phyloP scores from a whole-genome alignment of 2,797 vertebrate species.

The Odontamblyopus lacepedii region DNA sequence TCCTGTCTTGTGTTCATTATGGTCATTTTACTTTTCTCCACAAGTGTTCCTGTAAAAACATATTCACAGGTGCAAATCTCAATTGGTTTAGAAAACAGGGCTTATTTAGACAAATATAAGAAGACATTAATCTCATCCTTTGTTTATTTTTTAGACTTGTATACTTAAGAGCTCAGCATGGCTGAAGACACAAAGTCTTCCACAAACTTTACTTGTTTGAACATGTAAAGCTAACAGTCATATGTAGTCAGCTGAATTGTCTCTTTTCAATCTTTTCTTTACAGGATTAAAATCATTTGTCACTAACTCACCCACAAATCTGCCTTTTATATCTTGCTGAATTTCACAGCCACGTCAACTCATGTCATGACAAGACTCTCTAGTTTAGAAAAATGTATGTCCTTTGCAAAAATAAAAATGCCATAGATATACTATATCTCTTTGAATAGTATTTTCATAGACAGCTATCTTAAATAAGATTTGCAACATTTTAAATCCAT shows the following conservation, averaged over 20 bases:
- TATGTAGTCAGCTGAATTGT: conserved; percentile 31
- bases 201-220: conserved; percentile 24
- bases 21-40: conserved; percentile 39
- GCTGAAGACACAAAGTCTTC: too few species aligned
- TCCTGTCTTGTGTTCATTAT: conserved; percentile 43
- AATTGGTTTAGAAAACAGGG: neutral
- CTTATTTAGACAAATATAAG: conserved; percentile 5
- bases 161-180: neutral
- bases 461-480: too few species aligned
- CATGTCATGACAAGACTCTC: neutral
- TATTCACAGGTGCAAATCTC: neutral
- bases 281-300: neutral
- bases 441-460: too few species aligned
- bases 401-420: too few species aligned
- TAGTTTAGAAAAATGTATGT: too few species aligned
- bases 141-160: neutral
- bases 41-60: conserved; percentile 22
- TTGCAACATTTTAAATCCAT: too few species aligned
- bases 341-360: neutral
- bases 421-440: too few species aligned
- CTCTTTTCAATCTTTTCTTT: conserved; percentile 4
- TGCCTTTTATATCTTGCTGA: neutral
- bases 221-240: conserved; percentile 25
- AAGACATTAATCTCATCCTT: neutral
- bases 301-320: neutral